Evolutionary conservation across 2,113 vertebrate genomes (phyloP), one percentile per base, ranked within the genome.

Genomic region (Ptilonorhynchus violaceus): DNA sequence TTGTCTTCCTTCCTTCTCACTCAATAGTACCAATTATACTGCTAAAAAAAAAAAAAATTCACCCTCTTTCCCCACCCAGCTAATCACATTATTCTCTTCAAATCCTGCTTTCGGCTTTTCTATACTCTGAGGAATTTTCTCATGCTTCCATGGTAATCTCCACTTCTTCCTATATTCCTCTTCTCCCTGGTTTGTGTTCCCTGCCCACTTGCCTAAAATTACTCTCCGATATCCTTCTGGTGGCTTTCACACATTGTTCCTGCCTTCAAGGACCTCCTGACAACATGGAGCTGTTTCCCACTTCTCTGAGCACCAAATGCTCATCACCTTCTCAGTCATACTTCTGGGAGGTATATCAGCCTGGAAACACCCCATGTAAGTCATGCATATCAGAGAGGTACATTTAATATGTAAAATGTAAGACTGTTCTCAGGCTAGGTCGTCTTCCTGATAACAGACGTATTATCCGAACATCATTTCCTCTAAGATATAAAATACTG

Each of bases 1-100:
- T 60, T 91, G 60, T 74, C 74, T 70, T 46, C 73, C 63, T 80
- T 92, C 69, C 50, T 89, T 92, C 47, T 88, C 70, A 41, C 67
- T 90, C 79, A 74, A 41, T 69, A 77, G 42, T 74, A 88, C 47
- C 59, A 95, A 90, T 91, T 81, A 96, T 56, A 25, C 31, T 86
- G 41, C 81, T 81, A 85, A 86, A 95, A 95, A 86, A 82, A 46
- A 63, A 33, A 62, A 72, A 31, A 73, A 50, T 7, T 15, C 53
- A 69, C 52, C 15, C 47, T 93, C 50, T 28, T 90, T 86, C 41
- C 31, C 37, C 74, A 91, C 20, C 37, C 24, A 2, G 70, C 76
- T 82, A 90, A 93, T 92, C 49, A 56, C 63, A 72, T 87, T 93
- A 63, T 89, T 93, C 67, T 91, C 70, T 92, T 94, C 72, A 93